Conservation (phyloP, 2,888 invertebrate species). For the Branchellion lobata region DNA sequence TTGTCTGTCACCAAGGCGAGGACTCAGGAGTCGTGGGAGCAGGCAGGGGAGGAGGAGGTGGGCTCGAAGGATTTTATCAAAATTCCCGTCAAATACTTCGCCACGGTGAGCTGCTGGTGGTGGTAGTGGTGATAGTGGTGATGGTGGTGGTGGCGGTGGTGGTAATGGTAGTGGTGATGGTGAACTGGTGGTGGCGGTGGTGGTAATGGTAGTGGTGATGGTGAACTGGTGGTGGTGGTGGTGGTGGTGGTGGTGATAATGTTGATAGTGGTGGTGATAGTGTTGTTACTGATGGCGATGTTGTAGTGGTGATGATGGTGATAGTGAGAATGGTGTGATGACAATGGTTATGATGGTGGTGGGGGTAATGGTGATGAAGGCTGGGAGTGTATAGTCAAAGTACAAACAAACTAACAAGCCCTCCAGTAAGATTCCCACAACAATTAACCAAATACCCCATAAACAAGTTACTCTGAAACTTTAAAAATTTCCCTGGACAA, state of each 20-base stretch:
- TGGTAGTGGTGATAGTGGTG: not conserved
- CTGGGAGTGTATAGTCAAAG: too few relatives aligned
- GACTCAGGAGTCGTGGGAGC: not conserved
- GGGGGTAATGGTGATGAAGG: not conserved
- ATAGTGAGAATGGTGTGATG: not conserved
- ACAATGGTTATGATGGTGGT: not conserved
- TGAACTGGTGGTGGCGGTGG: not conserved
- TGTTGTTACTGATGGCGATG: not conserved
- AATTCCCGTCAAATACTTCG: not conserved
- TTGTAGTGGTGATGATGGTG: not conserved
- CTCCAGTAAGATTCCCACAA: too few relatives aligned
- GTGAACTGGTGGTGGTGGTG: not conserved
- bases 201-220: not conserved
- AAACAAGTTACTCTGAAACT: too few relatives aligned
- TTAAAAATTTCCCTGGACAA: too few relatives aligned
- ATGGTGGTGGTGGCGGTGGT: not conserved
- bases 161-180: not conserved
- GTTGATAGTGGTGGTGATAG: not conserved
- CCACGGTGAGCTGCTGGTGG: not conserved
- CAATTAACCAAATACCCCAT: too few relatives aligned
- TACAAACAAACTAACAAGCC: too few relatives aligned
- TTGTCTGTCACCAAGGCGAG: constrained; percentile 19
- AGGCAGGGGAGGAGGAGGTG: not conserved
- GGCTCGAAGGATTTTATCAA: not conserved
- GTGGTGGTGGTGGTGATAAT: not conserved